phyloP scores from a whole-genome alignment of 2,113 vertebrate genomes.

The Gymnorhina tibicen region DNA sequence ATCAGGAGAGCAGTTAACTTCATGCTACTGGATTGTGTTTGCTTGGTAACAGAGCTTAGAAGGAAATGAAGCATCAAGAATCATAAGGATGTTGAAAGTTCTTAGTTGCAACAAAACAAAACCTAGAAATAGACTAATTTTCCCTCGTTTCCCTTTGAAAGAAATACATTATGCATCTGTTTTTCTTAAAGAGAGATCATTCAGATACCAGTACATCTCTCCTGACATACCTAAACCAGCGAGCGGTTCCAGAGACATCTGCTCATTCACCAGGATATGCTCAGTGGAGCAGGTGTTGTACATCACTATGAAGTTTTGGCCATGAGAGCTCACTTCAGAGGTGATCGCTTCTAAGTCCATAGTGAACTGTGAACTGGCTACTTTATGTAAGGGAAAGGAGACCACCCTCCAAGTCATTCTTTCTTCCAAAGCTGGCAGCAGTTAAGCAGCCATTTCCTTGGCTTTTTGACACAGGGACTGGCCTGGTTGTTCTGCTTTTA shows the following conservation, averaged over 20 bases:
- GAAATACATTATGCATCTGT: neutral
- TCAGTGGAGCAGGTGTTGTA: neutral
- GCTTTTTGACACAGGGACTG: neutral
- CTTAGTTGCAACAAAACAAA: neutral
- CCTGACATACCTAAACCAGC: neutral
- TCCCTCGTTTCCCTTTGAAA: neutral
- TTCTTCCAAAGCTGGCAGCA: neutral
- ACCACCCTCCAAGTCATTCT: neutral
- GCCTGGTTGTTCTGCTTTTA: neutral
- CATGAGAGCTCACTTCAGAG: neutral
- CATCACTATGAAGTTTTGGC: neutral
- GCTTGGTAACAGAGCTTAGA: neutral
- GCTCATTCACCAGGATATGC: neutral
- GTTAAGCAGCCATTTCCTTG: neutral
- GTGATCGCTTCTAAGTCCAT: neutral
- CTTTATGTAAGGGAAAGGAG: neutral
- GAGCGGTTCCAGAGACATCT: neutral
- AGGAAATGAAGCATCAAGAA: neutral
- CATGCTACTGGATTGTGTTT: neutral
- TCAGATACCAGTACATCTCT: neutral
- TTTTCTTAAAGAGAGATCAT: neutral
- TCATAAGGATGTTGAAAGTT: neutral
- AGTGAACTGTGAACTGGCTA: neutral
- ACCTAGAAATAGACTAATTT: neutral
- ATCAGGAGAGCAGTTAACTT: neutral